Percentiles rank a stretch among this genome's conserved stretches.
phyloP scores from a whole-genome alignment of 2,797 vertebrate species.

The Hirundo rustica region DNA sequence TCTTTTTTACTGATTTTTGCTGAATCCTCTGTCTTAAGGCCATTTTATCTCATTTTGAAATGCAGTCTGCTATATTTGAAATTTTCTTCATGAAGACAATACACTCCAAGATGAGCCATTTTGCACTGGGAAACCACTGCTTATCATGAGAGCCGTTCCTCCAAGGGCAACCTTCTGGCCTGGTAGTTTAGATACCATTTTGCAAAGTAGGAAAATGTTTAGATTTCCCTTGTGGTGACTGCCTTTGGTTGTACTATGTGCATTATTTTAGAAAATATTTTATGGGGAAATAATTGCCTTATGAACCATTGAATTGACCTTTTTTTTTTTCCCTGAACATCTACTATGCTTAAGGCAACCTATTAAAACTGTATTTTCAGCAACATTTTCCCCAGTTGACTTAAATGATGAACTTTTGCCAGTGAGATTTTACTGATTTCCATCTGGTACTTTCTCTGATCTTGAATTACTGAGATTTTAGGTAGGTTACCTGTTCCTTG shows the following conservation, averaged over 20 bases:
- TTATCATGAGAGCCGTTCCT: background rate
- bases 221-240: background rate
- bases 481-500: background rate
- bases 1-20: background rate
- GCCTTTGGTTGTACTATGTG: background rate
- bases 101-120: background rate
- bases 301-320: constrained; percentile 24
- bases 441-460: constrained; percentile 31
- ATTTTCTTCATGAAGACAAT: background rate
- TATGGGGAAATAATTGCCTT: background rate
- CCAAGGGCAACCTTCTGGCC: background rate
- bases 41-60: background rate
- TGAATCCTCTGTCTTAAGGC: background rate
- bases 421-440: constrained; percentile 13
- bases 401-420: background rate
- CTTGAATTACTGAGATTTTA: background rate
- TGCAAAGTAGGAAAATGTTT: background rate
- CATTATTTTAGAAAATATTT: constrained; percentile 6
- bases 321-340: background rate
- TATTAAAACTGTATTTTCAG: constrained; percentile 38
- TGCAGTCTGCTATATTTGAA: background rate
- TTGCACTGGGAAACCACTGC: background rate
- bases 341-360: constrained; percentile 75
- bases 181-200: background rate
- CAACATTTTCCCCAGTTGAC: background rate